Evolutionary conservation across 2,113 vertebrate species (phyloP), one percentile per base, ranked within the genome.

Genomic region (Ceyx melanurus): DNA sequence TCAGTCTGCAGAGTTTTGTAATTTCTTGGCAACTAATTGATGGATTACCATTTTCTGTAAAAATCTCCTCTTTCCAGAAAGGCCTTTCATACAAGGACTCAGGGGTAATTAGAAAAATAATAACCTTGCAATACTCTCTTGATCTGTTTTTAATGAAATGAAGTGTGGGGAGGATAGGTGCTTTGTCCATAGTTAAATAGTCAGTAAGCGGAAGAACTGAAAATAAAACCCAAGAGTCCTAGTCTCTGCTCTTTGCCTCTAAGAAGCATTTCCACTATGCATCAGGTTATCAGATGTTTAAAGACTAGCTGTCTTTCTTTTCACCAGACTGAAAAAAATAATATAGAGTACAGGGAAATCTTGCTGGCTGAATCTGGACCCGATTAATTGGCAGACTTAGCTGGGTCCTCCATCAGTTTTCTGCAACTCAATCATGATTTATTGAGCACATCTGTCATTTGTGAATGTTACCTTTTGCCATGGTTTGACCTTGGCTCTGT

Each of bases 21-120:
- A 95, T 96, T 95, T 91, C 85, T 95, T 94, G 89, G 97, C 90
- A 96, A 90, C 87, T 87, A 73, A 93, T 73, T 90, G 93, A 85
- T 70, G 73, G 82, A 95, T 95, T 91, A 77, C 81, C 79, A 45
- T 91, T 91, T 96, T 95, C 89, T 93, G 65, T 92, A 74, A 87
- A 89, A 91, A 91, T 81, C 60, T 95, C 21, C 35, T 91, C 82
- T 78, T 89, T 93, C 61, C 67, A 94, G 91, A 77, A 92, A 92
- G 89, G 82, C 58, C 62, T 95, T 93, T 95, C 80, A 46, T 92
- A 85, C 89, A 87, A 93, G 79, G 80, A 83, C 89, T 90, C 81
- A 89, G 83, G 92, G 82, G 82, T 95, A 91, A 96, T 96, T 96
- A 95, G 74, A 95, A 95, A 91, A 96, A 95, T 93, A 96, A 96